Evolutionary conservation across 1,140 invertebrate genomes (phyloP).

Genomic region (Cyrtorhinus lividipennis): DNA sequence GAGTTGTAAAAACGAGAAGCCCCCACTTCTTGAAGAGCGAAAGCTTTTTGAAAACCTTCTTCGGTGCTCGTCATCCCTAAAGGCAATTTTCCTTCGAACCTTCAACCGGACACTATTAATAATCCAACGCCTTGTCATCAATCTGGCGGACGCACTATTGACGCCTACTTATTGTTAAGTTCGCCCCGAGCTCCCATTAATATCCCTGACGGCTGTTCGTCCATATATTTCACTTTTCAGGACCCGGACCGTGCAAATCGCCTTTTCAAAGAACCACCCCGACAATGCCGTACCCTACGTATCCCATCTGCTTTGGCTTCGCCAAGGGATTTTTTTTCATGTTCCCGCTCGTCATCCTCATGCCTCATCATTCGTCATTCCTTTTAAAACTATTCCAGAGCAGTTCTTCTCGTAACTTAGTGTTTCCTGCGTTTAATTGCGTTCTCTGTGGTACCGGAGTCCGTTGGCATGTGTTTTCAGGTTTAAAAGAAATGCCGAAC

Average conservation of each 20-base stretch:
- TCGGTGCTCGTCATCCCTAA: background rate
- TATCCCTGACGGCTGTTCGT: slow-evolving; percentile 12
- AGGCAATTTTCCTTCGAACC: slow-evolving; percentile 14
- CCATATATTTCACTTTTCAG: slow-evolving; percentile 16
- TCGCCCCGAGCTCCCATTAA: background rate
- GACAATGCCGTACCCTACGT: slow-evolving; percentile 3
- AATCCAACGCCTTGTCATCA: slow-evolving; percentile 12
- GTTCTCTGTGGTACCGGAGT: too few species aligned
- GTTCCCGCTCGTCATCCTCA: background rate
- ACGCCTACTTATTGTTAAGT: slow-evolving; percentile 14
- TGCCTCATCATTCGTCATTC: background rate
- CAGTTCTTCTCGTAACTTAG: background rate
- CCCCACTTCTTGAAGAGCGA: too few species aligned
- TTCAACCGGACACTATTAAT: slow-evolving; percentile 15
- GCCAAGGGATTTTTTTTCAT: background rate
- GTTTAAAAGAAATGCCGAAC: too few species aligned
- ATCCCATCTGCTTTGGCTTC: background rate
- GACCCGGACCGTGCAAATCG: slow-evolving; percentile 14
- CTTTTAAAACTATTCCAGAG: background rate
- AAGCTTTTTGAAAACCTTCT: background rate
- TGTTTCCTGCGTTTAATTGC: background rate
- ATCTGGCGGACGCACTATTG: slow-evolving; percentile 12
- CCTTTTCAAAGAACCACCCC: slow-evolving; percentile 1
- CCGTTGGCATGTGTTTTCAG: too few species aligned
- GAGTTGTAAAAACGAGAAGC: too few species aligned